Percentiles rank a stretch among this genome's conserved stretches.
Evolutionary conservation across 2,797 vertebrate species (phyloP).

Genomic region (Carcharodon carcharias): DNA sequence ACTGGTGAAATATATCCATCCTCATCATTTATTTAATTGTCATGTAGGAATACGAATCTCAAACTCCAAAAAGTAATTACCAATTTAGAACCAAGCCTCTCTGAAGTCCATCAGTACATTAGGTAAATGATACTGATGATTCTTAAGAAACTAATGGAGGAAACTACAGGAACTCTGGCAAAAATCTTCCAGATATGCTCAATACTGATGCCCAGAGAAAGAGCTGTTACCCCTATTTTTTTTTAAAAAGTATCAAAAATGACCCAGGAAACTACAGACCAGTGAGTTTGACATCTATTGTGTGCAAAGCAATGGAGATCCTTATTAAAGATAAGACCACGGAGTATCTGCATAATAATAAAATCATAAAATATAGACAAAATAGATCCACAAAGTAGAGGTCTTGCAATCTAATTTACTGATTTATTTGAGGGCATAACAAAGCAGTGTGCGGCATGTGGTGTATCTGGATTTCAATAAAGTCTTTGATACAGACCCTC

Average conservation of each 20-base stretch:
- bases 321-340: background rate
- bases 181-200: background rate
- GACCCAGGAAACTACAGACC: background rate
- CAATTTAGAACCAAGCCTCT: too few species aligned
- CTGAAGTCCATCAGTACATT: background rate
- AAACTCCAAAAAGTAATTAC: background rate
- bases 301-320: background rate
- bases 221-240: background rate
- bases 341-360: too few species aligned
- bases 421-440: background rate
- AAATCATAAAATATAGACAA: background rate
- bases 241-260: background rate
- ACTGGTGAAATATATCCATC: background rate
- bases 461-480: too few species aligned
- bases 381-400: background rate
- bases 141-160: background rate
- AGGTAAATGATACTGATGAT: background rate
- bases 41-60: background rate
- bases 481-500: too few species aligned
- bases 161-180: background rate
- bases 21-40: background rate
- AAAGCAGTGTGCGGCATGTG: background rate
- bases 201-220: background rate
- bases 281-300: background rate
- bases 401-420: background rate